Evolutionary conservation across 2,113 vertebrate genomes (phyloP).

Genomic region (Plecturocebus donacophilus): DNA sequence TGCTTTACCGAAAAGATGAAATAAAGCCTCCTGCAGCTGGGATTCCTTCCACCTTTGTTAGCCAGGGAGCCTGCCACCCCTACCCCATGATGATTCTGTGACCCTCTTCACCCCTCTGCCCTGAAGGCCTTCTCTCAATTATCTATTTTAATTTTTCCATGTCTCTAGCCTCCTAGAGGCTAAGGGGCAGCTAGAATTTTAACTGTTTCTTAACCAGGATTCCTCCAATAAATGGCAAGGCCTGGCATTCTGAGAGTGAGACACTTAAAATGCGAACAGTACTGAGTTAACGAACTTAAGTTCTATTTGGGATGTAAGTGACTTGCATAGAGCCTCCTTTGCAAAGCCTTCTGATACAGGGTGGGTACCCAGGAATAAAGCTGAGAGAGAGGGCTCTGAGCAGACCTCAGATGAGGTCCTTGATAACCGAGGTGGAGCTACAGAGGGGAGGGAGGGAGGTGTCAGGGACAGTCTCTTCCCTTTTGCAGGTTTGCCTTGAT

Average conservation of each 20-base stretch:
- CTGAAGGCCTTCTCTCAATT: not conserved
- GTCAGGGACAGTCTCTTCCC: not conserved
- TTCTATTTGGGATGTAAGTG: not conserved
- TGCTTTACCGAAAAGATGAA: not conserved
- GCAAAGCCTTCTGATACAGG: not conserved
- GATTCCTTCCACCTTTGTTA: not conserved
- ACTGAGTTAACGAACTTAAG: not conserved
- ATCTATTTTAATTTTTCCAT: not conserved
- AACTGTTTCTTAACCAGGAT: not conserved
- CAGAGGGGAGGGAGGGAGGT: fast-evolving
- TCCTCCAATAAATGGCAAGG: not conserved
- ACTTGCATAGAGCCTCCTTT: not conserved
- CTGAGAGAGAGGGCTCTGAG: not conserved
- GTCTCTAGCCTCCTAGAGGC: not conserved
- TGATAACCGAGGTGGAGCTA: too few relatives aligned
- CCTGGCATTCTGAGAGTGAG: not conserved
- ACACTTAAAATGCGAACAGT: not conserved
- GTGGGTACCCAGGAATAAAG: not conserved
- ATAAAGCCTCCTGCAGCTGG: not conserved
- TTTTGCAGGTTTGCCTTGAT: too few relatives aligned
- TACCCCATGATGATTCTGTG: not conserved
- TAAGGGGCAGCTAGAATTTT: not conserved
- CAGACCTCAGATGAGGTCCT: too few relatives aligned
- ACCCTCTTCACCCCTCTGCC: not conserved
- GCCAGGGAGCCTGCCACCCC: not conserved